phyloP scores from a whole-genome alignment of 2,888 invertebrate species.

The Lithophane socia region DNA sequence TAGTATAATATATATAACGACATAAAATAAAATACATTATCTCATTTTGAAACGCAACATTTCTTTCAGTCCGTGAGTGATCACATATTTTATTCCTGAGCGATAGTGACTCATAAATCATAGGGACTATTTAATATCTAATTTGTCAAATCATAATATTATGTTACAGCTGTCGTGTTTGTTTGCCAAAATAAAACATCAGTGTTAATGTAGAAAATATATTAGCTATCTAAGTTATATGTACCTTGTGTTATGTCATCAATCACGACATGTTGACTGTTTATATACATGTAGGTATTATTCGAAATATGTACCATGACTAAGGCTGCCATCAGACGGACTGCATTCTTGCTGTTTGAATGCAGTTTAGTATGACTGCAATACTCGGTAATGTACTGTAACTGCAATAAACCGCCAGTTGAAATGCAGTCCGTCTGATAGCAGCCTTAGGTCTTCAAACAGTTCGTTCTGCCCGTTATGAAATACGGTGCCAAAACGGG shows the following conservation, averaged over 20 bases:
- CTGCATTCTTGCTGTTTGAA: too few species aligned
- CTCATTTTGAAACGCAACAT: neutral
- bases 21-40: too few species aligned
- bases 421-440: too few species aligned
- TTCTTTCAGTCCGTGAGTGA: conserved; percentile 18
- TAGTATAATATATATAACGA: too few species aligned
- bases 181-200: conserved; percentile 26
- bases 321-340: too few species aligned
- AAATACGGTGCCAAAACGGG: neutral
- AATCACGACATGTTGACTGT: conserved; percentile 14
- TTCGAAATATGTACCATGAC: too few species aligned
- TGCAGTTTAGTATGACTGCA: too few species aligned
- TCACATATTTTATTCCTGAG: conserved; percentile 23
- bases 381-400: too few species aligned
- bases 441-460: too few species aligned
- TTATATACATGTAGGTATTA: neutral
- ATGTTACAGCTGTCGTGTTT: conserved; percentile 15
- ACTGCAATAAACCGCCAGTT: too few species aligned
- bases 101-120: conserved; percentile 45
- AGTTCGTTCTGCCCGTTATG: neutral
- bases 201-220: conserved; percentile 1
- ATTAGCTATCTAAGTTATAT: neutral
- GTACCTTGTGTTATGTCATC: conserved; percentile 4
- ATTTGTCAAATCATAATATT: conserved; percentile 50
- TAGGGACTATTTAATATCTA: conserved; percentile 27